A percentile compares a stretch with the other conserved stretches of the same genome.
phyloP scores from a whole-genome alignment of 2,797 vertebrate species.

The Lophotriccus pileatus region DNA sequence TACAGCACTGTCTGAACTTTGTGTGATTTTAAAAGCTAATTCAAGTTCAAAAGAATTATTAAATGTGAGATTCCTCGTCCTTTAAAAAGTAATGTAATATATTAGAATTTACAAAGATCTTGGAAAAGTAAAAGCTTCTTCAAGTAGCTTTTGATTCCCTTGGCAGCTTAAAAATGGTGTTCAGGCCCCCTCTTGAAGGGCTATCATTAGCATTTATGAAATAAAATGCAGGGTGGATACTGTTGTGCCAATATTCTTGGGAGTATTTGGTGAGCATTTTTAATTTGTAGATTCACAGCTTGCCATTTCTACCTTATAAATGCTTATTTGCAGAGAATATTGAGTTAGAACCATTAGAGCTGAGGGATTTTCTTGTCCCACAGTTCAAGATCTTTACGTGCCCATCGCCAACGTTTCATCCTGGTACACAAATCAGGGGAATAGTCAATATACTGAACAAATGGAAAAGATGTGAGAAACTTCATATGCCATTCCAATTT shows the following conservation, averaged over 20 bases:
- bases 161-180: background rate
- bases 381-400: background rate
- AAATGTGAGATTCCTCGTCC: background rate
- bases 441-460: background rate
- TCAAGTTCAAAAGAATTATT: background rate
- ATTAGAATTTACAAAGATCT: background rate
- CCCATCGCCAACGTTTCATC: background rate
- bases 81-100: background rate
- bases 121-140: background rate
- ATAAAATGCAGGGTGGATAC: background rate
- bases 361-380: background rate
- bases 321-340: slow-evolving; percentile 28
- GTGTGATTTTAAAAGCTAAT: background rate
- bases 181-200: background rate
- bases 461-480: background rate
- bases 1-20: background rate
- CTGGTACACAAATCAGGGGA: background rate
- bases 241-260: background rate
- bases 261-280: background rate
- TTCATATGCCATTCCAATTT: background rate
- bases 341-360: background rate
- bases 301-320: slow-evolving; percentile 7
- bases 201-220: background rate
- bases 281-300: background rate
- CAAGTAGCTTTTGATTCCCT: slow-evolving; percentile 1